Evolutionary conservation across 1,140 invertebrate species (phyloP).

Genomic region (Aphidius ervi): DNA sequence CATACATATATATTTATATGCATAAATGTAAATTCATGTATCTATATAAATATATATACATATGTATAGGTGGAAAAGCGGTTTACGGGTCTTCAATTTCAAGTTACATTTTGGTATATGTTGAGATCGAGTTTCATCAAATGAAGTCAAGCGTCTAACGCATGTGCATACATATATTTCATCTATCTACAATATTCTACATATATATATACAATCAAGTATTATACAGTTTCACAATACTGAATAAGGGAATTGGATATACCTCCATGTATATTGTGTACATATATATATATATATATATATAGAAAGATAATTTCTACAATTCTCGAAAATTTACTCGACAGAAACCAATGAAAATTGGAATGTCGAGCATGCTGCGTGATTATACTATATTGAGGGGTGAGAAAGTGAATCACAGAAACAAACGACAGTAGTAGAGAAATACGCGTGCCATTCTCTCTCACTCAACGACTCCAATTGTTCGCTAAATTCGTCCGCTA

Average conservation of each 20-base stretch:
- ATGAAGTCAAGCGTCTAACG: too few species aligned
- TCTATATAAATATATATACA: too few species aligned
- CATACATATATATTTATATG: not conserved
- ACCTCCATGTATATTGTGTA: too few species aligned
- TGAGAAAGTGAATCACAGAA: conserved; percentile 7
- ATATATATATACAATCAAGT: too few species aligned
- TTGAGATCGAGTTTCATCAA: too few species aligned
- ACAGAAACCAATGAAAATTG: conserved; percentile 28
- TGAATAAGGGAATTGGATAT: too few species aligned
- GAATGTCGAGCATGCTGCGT: conserved; percentile 25
- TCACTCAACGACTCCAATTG: conserved; percentile 25
- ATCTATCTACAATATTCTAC: not conserved
- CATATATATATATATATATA: not conserved
- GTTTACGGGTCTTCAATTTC: not conserved
- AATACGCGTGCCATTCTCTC: conserved; percentile 12
- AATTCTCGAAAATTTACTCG: conserved; percentile 16
- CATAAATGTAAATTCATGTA: not conserved
- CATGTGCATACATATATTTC: conserved; percentile 1
- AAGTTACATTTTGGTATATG: too few species aligned
- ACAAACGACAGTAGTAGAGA: not conserved
- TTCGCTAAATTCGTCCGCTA: conserved; percentile 28
- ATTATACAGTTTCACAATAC: too few species aligned
- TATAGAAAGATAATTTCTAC: conserved; percentile 1
- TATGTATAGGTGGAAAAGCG: too few species aligned
- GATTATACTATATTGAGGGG: conserved; percentile 24